Evolutionary conservation across 2,888 invertebrate genomes (phyloP), one percentile per base, ranked within the genome.

Genomic region (Plagiodera versicolora): DNA sequence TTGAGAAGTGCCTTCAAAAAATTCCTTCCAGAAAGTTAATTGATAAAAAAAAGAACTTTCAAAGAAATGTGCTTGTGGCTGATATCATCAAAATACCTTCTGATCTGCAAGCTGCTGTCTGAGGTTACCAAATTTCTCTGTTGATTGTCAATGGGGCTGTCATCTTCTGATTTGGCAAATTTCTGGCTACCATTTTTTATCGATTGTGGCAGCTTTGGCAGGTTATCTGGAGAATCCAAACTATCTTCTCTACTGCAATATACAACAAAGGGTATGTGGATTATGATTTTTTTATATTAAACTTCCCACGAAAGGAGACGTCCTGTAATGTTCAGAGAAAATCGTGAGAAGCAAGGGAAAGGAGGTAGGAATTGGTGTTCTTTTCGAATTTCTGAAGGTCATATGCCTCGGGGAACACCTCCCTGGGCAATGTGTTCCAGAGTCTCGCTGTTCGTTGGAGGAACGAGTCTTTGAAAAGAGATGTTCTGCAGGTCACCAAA

Each of bases 171-270:
- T 16, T 46, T 58, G 10, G 68, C 67, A 35, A 65, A 68, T 28
- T 24, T 77, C 77, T 4, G 77, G 75, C 11, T 39, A 14, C 14
- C 76, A 76, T 62, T 76, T 76, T 30, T 72, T 56, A 20, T 71
- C 68, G 64, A 77, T 75, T 3, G 77, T 77, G 11, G 77, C 76
- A 71, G 78, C 80, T 80, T 74, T 16, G 79, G 77, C 9, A 79
- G 79, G 62, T 80, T 80, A 62, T 79, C 78, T 1, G 80, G 79
- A n/a, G 80, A 80, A 67, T 80, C 80, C 65, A 80, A 71, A 72
- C 80, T 80, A 49, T 79, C 80, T 62, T 80, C 80, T 66, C 80
- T 78, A 64, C 80, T 80, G 58, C 2, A 60, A 48, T 24, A 24
- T 24, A 49, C 79, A n/a, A n/a, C n/a, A n/a, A n/a, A n/a, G n/a